These are phyloP conservation scores for Panthera leo DNA, from an alignment of 2,113 vertebrate genomes.

Conservation along the genomic window DNA sequence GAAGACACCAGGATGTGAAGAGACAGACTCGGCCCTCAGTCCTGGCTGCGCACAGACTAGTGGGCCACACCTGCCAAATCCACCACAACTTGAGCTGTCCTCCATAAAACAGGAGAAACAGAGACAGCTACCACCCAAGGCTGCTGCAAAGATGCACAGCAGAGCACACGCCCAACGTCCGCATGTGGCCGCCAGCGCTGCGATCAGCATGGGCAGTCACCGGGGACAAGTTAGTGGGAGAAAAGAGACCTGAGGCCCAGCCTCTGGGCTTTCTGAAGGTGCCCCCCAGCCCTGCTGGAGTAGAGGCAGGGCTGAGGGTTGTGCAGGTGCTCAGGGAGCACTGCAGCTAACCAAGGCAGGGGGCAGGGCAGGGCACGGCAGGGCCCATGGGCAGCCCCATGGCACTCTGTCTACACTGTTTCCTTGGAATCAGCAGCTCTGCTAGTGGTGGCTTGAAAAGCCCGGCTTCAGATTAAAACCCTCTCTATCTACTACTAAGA, in stretches of 20 bases:
- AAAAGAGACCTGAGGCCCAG: not conserved
- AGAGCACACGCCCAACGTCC: fast-evolving
- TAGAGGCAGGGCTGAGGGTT: too few relatives aligned
- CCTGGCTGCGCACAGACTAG: too few relatives aligned
- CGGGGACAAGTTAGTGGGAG: not conserved
- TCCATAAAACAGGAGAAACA: not conserved
- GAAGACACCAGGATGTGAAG: not conserved
- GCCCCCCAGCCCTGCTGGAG: not conserved
- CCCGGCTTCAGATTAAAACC: not conserved
- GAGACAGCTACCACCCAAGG: not conserved
- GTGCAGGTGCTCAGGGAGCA: not conserved
- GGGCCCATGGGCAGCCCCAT: not conserved
- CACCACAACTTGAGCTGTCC: not conserved
- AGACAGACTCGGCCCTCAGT: not conserved
- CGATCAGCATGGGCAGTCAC: fast-evolving
- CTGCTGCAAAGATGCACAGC: not conserved
- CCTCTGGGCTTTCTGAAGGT: too few relatives aligned
- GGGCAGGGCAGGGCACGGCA: fast-evolving
- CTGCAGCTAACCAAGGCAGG: too few relatives aligned
- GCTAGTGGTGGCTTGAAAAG: not conserved
- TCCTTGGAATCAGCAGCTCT: not conserved
- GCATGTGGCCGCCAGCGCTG: fast-evolving
- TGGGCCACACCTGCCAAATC: not conserved
- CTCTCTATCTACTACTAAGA: not conserved
- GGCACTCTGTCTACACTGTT: not conserved